Evolutionary conservation across 2,888 invertebrate genomes (phyloP), one percentile per base, ranked within the genome.

Genomic region (Caradrina kadenii): DNA sequence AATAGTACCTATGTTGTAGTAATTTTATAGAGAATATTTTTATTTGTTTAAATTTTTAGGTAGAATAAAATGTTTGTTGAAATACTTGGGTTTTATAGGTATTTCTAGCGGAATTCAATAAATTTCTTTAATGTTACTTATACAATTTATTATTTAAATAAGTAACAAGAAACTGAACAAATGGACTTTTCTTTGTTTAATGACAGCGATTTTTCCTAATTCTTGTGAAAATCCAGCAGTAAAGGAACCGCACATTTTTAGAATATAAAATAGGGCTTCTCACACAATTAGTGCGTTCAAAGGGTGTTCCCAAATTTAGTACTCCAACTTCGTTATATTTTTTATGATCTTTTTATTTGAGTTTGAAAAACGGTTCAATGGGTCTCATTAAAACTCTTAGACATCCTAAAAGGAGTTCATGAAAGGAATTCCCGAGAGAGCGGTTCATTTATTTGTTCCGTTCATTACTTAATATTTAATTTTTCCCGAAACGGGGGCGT

Each of bases 331-430:
- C 82, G 88, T 86, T 90, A 92, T 91, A 90, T 91, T 91, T 91
- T 92, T 93, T 90, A 91, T 92, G 89, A 92, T 89, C 91, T 90
- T 93, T 93, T 93, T 92, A 93, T 92, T 93, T 89, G 90, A 93
- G 89, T 93, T 93, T 88, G 90, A 85, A 89, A 93, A 92, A 90
- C 88, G 90, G 89, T 92, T 91, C 89, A 92, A 92, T 91, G 89
- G 87, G 88, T 81, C 90, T 93, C 93, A 92, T 94, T 93, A 93
- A 93, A 93, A 93, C 88, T 93, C 92, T 89, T 89, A 87, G 88
- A 88, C 86, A 87, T 86, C 86, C 87, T 88, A 87, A 90, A 90
- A 90, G 88, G 88, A 91, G 89, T 89, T 88, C 80, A 85, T 88
- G 85, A 91, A 90, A 89, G 89, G 87, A 91, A 90, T 90, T 81